These are phyloP conservation scores for Psettodes erumei DNA, from an alignment of 2,113 vertebrate species.

Conservation along the genomic window DNA sequence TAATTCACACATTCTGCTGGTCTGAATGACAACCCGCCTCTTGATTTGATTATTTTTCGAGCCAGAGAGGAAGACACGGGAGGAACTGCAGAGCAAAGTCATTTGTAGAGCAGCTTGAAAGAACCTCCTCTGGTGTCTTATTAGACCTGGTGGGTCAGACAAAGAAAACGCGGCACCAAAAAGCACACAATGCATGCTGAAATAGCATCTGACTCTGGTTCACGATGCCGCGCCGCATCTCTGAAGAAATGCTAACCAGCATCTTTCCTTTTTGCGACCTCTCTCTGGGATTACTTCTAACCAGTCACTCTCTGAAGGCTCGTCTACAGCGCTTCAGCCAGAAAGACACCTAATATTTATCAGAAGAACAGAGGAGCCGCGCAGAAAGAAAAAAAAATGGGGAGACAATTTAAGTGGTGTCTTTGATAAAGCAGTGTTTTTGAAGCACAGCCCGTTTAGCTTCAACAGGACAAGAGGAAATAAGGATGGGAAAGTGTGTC, in stretches of 20 bases:
- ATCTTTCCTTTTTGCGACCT: conserved; percentile 72
- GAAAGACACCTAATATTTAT: conserved; percentile 78
- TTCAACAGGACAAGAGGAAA: conserved; percentile 79
- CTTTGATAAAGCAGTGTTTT: conserved; percentile 81
- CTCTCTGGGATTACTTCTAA: conserved; percentile 79
- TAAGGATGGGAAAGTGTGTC: conserved; percentile 74
- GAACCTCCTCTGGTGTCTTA: conserved; percentile 68
- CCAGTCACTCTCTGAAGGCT: conserved; percentile 77
- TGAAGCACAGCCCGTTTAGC: conserved; percentile 79
- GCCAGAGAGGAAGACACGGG: conserved; percentile 67
- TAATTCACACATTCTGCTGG: conserved; percentile 16
- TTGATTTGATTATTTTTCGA: conserved; percentile 62
- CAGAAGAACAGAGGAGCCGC: conserved; percentile 73
- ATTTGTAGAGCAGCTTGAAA: conserved; percentile 73
- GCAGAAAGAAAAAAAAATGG: conserved; percentile 46
- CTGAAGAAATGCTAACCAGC: conserved; percentile 77
- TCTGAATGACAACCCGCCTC: conserved; percentile 61
- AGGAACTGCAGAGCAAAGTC: conserved; percentile 66
- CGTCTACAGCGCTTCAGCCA: conserved; percentile 62
- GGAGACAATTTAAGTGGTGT: conserved; percentile 77
- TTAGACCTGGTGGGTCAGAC: conserved; percentile 69
- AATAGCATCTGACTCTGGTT: conserved; percentile 71
- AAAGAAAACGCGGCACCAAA: conserved; percentile 66
- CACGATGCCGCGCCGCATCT: conserved; percentile 56
- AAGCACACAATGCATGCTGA: conserved; percentile 69